Percentiles rank a stretch among this genome's conserved stretches.
These are phyloP conservation scores for Andrena camellia DNA, from an alignment of 2,888 invertebrate species.

Conservation along the genomic window DNA sequence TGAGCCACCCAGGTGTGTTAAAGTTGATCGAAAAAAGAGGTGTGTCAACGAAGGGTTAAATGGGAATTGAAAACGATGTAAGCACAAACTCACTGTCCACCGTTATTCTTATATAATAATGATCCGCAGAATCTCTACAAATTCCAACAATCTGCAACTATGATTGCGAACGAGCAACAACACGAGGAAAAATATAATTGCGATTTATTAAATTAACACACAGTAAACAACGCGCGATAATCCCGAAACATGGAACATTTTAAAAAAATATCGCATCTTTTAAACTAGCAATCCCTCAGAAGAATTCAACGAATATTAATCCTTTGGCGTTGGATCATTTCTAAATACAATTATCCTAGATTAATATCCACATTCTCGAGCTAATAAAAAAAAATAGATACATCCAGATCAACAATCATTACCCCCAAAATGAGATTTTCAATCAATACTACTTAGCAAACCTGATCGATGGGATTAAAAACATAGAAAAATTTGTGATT, in stretches of 20 bases:
- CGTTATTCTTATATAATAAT: constrained; percentile 5
- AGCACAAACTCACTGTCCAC: constrained; percentile 33
- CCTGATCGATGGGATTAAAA: no score
- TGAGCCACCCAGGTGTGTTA: no score
- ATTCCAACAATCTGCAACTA: constrained; percentile 13
- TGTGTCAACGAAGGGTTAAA: no score
- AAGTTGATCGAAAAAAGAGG: no score
- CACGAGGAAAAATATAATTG: constrained; percentile 20
- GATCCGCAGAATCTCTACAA: not conserved
- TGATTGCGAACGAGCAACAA: not conserved
- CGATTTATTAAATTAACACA: constrained; percentile 13
- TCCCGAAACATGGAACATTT: constrained; percentile 14
- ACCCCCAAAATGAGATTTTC: not conserved
- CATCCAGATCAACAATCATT: not conserved
- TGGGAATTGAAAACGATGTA: constrained; percentile 11
- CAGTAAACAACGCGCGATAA: constrained; percentile 9
- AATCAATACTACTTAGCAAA: no score
- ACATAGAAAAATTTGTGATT: no score
- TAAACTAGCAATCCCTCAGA: not conserved
- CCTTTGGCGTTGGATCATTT: not conserved
- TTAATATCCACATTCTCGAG: not conserved
- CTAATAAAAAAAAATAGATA: not conserved
- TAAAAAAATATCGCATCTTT: not conserved
- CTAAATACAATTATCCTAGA: not conserved
- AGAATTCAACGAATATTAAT: not conserved